These are phyloP conservation scores for Erinaceus europaeus DNA, from an alignment of 2,113 vertebrate species.

Conservation along the genomic window DNA sequence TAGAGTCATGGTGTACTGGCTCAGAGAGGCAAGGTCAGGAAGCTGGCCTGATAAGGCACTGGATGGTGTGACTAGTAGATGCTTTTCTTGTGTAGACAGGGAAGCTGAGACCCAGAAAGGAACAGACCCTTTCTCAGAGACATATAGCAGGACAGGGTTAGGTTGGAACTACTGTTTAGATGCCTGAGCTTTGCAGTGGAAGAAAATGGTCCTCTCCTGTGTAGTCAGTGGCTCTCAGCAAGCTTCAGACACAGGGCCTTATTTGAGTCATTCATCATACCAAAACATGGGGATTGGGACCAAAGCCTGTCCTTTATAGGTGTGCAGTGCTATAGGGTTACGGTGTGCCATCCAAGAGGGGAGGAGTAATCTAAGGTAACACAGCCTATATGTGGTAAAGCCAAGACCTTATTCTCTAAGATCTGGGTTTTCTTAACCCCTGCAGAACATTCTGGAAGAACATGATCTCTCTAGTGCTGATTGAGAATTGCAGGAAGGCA, in stretches of 20 bases:
- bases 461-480: background rate
- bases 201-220: background rate
- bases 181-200: background rate
- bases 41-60: slow-evolving; percentile 15
- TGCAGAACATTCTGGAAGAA: slow-evolving; percentile 5
- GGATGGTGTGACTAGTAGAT: background rate
- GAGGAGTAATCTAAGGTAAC: background rate
- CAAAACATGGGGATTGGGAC: background rate
- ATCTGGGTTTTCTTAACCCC: background rate
- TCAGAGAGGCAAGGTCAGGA: background rate
- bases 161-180: background rate
- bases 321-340: background rate
- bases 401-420: background rate
- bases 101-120: background rate
- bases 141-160: background rate
- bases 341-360: background rate
- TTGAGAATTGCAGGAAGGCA: background rate
- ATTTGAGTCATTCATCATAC: background rate
- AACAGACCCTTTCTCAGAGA: background rate
- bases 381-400: background rate
- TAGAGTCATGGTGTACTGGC: background rate
- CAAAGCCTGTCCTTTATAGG: background rate
- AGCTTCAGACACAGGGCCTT: background rate
- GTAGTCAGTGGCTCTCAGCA: background rate
- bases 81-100: background rate